These are phyloP conservation scores for Eutolmus rufibarbis DNA, from an alignment of 2,888 invertebrate genomes.

Conservation along the genomic window DNA sequence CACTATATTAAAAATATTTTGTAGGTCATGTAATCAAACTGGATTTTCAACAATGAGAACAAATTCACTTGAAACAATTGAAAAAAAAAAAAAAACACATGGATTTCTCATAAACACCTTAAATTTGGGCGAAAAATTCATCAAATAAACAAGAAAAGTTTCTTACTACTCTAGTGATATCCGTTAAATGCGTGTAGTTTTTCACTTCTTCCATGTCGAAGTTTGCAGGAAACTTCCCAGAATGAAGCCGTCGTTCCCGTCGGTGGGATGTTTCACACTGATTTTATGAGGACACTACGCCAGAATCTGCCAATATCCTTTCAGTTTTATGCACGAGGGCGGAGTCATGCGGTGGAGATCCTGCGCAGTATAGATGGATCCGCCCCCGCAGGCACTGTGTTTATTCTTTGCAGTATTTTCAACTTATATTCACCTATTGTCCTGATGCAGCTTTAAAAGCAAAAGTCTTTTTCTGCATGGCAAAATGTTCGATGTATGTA, in stretches of 20 bases:
- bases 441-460: neutral
- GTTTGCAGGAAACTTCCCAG: neutral
- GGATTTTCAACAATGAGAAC: neutral
- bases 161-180: conserved; percentile 42
- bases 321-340: neutral
- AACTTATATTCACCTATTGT: neutral
- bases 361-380: neutral
- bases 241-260: neutral
- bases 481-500: neutral
- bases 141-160: neutral
- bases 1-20: neutral
- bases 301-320: conserved; percentile 4
- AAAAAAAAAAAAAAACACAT: neutral
- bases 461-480: neutral
- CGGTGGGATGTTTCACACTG: neutral
- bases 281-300: neutral
- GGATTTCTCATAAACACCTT: neutral
- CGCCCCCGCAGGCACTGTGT: neutral
- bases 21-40: neutral
- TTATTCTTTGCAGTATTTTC: neutral
- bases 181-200: conserved; percentile 36
- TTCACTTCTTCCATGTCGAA: conserved; percentile 39
- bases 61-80: neutral
- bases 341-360: neutral
- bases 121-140: neutral